A percentile compares a stretch with the other conserved stretches of the same genome.
Evolutionary conservation across 2,888 invertebrate genomes (phyloP).

Genomic region (Lasiommata megera): DNA sequence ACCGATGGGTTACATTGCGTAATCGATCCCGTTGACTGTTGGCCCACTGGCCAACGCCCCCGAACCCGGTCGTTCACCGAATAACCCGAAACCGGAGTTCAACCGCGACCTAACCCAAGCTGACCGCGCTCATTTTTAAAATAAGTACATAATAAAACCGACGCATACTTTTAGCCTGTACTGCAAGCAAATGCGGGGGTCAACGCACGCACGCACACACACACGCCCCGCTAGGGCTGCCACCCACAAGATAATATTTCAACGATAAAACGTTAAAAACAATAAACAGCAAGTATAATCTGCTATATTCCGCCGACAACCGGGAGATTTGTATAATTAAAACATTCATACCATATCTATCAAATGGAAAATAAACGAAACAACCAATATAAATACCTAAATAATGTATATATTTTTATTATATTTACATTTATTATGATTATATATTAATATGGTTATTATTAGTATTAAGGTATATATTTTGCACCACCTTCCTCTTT

Average conservation of each 20-base stretch:
- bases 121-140: conserved; percentile 76
- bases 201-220: conserved; percentile 70
- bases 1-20: background rate
- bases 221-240: conserved; percentile 34
- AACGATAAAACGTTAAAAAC: conserved; percentile 22
- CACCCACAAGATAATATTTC: background rate
- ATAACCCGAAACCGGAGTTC: conserved; percentile 42
- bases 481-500: too few relatives aligned
- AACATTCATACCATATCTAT: too few relatives aligned
- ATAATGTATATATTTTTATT: too few relatives aligned
- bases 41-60: conserved; percentile 5
- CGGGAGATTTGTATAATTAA: too few relatives aligned
- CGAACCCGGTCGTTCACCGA: conserved; percentile 37
- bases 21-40: background rate
- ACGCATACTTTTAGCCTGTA: conserved; percentile 81
- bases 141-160: conserved; percentile 80
- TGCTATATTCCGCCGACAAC: too few relatives aligned
- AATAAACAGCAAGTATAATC: too few relatives aligned
- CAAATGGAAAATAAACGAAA: too few relatives aligned
- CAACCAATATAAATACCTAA: too few relatives aligned
- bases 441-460: too few relatives aligned
- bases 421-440: too few relatives aligned
- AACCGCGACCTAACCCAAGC: conserved; percentile 76
- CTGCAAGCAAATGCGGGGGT: conserved; percentile 78
- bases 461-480: too few relatives aligned